A percentile compares a stretch with the other conserved stretches of the same genome.
These are phyloP conservation scores for Nemopilema nomurai DNA, from an alignment of 30 jellyfish, hydroid and myxozoan genomes.

Conservation along the genomic window DNA sequence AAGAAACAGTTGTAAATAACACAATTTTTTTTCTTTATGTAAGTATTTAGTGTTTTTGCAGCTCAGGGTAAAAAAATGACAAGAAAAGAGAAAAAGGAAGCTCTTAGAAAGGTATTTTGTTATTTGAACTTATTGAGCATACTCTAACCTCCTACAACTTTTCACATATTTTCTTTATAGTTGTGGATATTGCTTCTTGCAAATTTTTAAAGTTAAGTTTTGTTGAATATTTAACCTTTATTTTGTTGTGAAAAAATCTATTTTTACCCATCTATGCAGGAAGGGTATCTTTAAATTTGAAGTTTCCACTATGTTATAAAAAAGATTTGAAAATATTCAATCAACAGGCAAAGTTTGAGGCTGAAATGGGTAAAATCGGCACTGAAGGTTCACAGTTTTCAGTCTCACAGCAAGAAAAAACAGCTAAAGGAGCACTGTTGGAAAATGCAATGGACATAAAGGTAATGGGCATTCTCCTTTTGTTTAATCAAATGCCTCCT, in stretches of 20 bases:
- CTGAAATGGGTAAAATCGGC: constrained; percentile 77
- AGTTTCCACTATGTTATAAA: no score
- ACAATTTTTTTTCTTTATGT: background rate
- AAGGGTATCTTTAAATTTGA: no score
- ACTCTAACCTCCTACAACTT: no score
- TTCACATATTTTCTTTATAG: background rate
- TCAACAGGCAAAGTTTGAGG: constrained; percentile 87
- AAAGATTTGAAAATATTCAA: no score
- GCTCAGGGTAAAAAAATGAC: constrained; percentile 45
- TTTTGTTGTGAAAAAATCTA: no score
- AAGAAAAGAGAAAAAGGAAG: constrained; percentile 87
- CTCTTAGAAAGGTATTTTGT: constrained; percentile 73
- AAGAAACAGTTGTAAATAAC: no score
- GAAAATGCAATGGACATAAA: constrained; percentile 96
- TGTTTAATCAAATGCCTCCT: no score
- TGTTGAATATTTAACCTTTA: no score
- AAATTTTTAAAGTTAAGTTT: no score
- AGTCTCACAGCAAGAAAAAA: constrained; percentile 92
- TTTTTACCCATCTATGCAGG: no score
- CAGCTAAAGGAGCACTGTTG: constrained; percentile 89
- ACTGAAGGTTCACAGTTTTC: constrained; percentile 92
- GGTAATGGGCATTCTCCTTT: constrained; percentile 39
- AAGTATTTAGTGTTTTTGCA: background rate
- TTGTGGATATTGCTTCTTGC: no score
- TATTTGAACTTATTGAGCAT: background rate